These are phyloP conservation scores for Zoroaster sp. DNA, from an alignment of 53 echinoderm and acorn worm species.

Conservation along the genomic window DNA sequence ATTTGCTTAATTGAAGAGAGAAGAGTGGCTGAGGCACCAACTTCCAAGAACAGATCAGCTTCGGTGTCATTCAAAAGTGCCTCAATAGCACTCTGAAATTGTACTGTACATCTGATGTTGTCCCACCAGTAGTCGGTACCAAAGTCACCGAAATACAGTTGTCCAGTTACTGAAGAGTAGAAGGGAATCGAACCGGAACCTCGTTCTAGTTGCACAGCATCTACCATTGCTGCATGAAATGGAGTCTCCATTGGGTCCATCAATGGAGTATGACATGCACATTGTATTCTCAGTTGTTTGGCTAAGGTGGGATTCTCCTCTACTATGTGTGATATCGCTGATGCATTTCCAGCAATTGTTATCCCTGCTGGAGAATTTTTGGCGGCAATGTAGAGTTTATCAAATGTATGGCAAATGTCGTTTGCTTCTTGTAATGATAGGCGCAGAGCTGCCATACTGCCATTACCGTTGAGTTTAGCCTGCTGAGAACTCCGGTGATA, in stretches of 20 bases:
- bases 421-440: slow-evolving; percentile 68
- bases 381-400: slow-evolving; percentile 81
- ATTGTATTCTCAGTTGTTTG: slow-evolving; percentile 73
- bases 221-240: slow-evolving; percentile 78
- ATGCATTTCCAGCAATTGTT: slow-evolving; percentile 75
- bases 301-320: slow-evolving; percentile 67
- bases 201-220: slow-evolving; percentile 61
- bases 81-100: slow-evolving; percentile 77
- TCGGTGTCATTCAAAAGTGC: slow-evolving; percentile 59
- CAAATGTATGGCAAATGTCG: slow-evolving; percentile 60
- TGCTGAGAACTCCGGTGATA: slow-evolving; percentile 85
- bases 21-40: slow-evolving; percentile 79
- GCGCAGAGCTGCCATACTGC: slow-evolving; percentile 83
- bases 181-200: slow-evolving; percentile 52
- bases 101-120: slow-evolving; percentile 82
- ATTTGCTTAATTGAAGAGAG: slow-evolving; percentile 80
- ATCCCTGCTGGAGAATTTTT: slow-evolving; percentile 71
- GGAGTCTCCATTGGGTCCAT: slow-evolving; percentile 87
- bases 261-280: slow-evolving; percentile 90
- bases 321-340: slow-evolving; percentile 67
- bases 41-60: slow-evolving; percentile 76
- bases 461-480: slow-evolving; percentile 74
- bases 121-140: slow-evolving; percentile 85
- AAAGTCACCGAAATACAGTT: slow-evolving; percentile 75
- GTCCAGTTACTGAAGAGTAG: slow-evolving; percentile 86